Evolutionary conservation across 2,888 invertebrate species (phyloP).

Genomic region (Hirtodrosophila duncani): DNA sequence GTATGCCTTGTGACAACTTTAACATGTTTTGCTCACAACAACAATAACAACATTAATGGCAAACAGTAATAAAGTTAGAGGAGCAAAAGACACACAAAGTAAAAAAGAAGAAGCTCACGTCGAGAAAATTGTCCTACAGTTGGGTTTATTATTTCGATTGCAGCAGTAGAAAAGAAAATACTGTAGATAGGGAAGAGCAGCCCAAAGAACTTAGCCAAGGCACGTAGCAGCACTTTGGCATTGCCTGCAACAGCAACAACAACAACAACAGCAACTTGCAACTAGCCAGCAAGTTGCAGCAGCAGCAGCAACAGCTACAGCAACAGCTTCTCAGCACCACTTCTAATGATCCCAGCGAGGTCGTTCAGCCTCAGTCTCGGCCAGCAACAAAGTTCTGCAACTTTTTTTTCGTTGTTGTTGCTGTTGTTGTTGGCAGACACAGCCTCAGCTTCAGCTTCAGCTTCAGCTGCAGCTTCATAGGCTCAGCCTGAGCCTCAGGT

Average conservation of each 20-base stretch:
- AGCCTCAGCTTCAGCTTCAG: slow-evolving; percentile 12
- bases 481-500: slow-evolving; percentile 27
- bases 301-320: slow-evolving; percentile 26
- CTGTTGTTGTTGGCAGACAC: slow-evolving; percentile 13
- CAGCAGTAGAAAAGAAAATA: slow-evolving; percentile 14
- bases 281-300: slow-evolving; percentile 37
- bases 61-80: slow-evolving; percentile 15
- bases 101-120: slow-evolving; percentile 50
- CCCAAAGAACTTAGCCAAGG: too few species aligned
- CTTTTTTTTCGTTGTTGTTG: slow-evolving; percentile 40
- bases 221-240: slow-evolving; percentile 72
- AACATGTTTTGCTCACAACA: slow-evolving; percentile 50
- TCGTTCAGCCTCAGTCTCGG: slow-evolving; percentile 47
- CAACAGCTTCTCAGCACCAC: slow-evolving; percentile 61
- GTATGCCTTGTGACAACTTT: slow-evolving; percentile 55
- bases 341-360: slow-evolving; percentile 71
- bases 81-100: slow-evolving; percentile 5
- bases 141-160: slow-evolving; percentile 72
- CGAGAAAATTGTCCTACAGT: slow-evolving; percentile 69
- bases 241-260: slow-evolving; percentile 51
- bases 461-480: slow-evolving; percentile 36
- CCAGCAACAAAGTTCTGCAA: slow-evolving; percentile 51
- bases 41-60: slow-evolving; percentile 21
- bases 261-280: slow-evolving; percentile 12
- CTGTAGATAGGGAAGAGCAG: slow-evolving; percentile 33